Percentiles rank a stretch among this genome's conserved stretches.
phyloP scores from a whole-genome alignment of 1,140 invertebrate genomes.

The Ylistrum balloti region DNA sequence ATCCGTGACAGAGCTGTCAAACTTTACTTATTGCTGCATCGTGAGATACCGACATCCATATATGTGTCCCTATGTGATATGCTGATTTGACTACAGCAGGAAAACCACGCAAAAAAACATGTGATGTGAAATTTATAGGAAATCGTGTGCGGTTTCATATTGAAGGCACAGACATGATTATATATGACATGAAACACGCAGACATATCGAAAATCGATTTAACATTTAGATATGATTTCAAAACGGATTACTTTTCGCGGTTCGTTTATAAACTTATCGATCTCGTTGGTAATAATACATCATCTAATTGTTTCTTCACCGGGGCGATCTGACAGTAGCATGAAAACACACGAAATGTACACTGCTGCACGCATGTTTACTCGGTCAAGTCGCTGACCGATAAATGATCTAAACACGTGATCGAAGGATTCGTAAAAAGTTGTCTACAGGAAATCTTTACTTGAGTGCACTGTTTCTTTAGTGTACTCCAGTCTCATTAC shows the following conservation, averaged over 20 bases:
- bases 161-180: not conserved
- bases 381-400: not conserved
- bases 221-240: not conserved
- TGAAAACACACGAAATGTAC: not conserved
- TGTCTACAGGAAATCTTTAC: not conserved
- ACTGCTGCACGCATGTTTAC: not conserved
- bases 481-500: too few species aligned
- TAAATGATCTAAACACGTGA: not conserved
- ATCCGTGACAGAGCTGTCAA: too few species aligned
- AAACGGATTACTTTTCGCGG: constrained; percentile 19
- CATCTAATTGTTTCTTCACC: not conserved
- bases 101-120: too few species aligned
- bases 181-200: not conserved
- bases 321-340: not conserved
- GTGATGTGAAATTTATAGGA: too few species aligned
- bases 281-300: not conserved
- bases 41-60: too few species aligned
- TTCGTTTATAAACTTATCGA: not conserved
- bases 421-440: not conserved
- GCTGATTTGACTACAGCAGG: too few species aligned
- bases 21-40: too few species aligned
- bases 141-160: too few species aligned
- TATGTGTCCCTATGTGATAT: too few species aligned
- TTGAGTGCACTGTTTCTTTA: too few species aligned
- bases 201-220: constrained; percentile 18